Evolutionary conservation across 2,888 invertebrate species (phyloP).

Genomic region (Mimachlamys varia): DNA sequence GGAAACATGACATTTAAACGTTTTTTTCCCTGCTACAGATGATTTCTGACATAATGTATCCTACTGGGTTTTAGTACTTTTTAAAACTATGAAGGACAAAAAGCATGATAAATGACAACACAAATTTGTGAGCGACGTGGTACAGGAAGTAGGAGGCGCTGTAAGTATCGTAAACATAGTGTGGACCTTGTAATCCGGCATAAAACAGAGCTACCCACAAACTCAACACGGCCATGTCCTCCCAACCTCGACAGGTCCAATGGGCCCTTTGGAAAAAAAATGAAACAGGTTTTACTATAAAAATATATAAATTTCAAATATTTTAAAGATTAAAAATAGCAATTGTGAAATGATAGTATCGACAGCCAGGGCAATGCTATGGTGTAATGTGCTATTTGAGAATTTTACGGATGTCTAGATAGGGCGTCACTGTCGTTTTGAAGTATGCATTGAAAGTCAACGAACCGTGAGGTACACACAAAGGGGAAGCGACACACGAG

Average conservation of each 20-base stretch:
- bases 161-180: slow-evolving; percentile 61
- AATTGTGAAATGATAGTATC: not conserved
- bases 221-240: slow-evolving; percentile 64
- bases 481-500: not conserved
- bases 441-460: not conserved
- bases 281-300: not conserved
- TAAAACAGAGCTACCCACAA: slow-evolving; percentile 65
- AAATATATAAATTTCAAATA: not conserved
- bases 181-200: slow-evolving; percentile 67
- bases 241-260: slow-evolving; percentile 62
- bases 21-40: not conserved
- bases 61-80: slow-evolving; percentile 48
- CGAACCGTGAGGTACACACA: not conserved
- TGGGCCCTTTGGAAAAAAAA: slow-evolving; percentile 58
- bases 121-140: slow-evolving; percentile 66
- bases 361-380: not conserved
- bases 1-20: not conserved
- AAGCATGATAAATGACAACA: slow-evolving; percentile 64
- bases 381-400: not conserved
- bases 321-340: not conserved
- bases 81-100: slow-evolving; percentile 63
- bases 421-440: slow-evolving; percentile 27
- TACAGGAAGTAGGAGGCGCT: slow-evolving; percentile 60
- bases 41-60: not conserved
- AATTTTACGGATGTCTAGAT: not conserved